Base-by-base conservation (phyloP, 2,888 invertebrate genomes). In the Drosophila heteroneura region DNA sequence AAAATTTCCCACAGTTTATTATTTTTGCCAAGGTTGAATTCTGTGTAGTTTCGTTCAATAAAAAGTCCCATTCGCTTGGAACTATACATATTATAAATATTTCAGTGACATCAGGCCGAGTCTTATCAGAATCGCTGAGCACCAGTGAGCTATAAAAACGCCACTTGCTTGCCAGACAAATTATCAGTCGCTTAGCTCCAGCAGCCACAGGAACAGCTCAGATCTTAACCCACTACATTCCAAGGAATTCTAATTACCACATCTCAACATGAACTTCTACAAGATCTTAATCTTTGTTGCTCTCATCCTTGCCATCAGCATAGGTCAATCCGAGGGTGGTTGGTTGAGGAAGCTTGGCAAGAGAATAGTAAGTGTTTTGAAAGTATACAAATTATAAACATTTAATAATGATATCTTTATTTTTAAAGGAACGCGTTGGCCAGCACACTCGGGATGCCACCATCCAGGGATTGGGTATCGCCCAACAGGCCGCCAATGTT, bases 401-500 rank as follows among this genome's bases (percentile, higher is more conserved):
- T 26, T 26, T 12, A 19, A 12, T 16, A 26, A 39, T n/a, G 0
- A 28, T 37, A 35, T 22, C 10, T 35, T 5, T 39, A 4, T 39
- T 3, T 9, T 22, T 53, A 22, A 0, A 53, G 53, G 33, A 33
- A 33, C n/a, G 32, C n/a, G 2, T 22, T 59, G n/a, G 53, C 1
- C 32, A 33, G 10, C 32, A 54, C 61, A 85, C 90, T 37, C 78
- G 92, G n/a, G 90, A 90, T 83, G 90, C 90, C 52, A 78, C 87
- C n/a, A 89, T 91, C n/a, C 76, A 91, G 59, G 72, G 74, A 3
- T 68, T 92, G 62, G 84, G 81, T 1, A 35, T 92, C 9, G 91
- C 90, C n/a, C 90, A 91, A 39, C 82, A 85, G 56, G 91, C 89
- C 0, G 91, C 91, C 2, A 85, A 89, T 82, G 91, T 91, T 6